Percentiles rank a stretch among this genome's conserved stretches.
Evolutionary conservation across 2,888 invertebrate species (phyloP).

Genomic region (Choristoneura rosaceana): DNA sequence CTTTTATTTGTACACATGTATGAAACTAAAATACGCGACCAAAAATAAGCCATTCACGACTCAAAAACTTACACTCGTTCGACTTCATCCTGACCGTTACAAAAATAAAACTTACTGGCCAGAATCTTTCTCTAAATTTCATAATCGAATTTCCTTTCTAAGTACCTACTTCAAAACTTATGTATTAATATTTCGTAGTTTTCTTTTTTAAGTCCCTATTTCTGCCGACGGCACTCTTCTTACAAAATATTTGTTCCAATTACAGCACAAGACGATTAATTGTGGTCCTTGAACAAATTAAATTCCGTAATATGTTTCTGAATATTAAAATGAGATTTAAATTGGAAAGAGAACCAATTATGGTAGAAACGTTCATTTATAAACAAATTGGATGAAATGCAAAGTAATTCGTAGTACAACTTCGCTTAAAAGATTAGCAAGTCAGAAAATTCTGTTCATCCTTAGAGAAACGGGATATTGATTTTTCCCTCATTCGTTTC

Average conservation of each 20-base stretch:
- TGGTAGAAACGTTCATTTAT: slow-evolving; percentile 47
- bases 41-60: too few species aligned
- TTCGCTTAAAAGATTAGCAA: slow-evolving; percentile 24
- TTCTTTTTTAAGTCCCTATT: too few species aligned
- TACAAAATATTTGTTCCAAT: neutral
- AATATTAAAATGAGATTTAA: slow-evolving; percentile 6
- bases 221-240: neutral
- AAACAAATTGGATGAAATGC: slow-evolving; percentile 47
- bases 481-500: slow-evolving; percentile 7
- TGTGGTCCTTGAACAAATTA: slow-evolving; percentile 7
- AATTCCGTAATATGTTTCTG: neutral
- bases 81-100: too few species aligned
- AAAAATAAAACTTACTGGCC: too few species aligned
- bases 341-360: slow-evolving; percentile 10
- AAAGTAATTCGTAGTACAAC: slow-evolving; percentile 25
- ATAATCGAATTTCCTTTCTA: too few species aligned
- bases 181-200: too few species aligned
- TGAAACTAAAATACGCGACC: too few species aligned
- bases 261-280: neutral
- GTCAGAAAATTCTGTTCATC: slow-evolving; percentile 18
- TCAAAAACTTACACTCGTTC: too few species aligned
- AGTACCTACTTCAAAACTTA: too few species aligned
- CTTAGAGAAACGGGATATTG: slow-evolving; percentile 21
- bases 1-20: too few species aligned
- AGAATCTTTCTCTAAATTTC: too few species aligned